Evolutionary conservation across 2,888 invertebrate genomes (phyloP).

Genomic region (Acronicta alni): DNA sequence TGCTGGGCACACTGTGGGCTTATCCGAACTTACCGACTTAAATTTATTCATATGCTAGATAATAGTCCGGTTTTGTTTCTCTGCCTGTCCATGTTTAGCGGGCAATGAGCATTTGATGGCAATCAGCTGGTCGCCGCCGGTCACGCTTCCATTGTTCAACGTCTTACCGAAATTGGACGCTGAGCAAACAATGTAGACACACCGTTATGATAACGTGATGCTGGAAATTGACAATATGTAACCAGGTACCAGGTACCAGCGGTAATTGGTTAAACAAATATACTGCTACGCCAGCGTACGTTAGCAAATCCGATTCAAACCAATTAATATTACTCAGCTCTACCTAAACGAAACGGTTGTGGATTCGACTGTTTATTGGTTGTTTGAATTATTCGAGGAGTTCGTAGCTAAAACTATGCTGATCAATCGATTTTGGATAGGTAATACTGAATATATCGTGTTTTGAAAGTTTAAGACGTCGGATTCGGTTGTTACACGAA

Average conservation of each 20-base stretch:
- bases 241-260: conserved; percentile 25
- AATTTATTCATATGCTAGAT: conserved; percentile 72
- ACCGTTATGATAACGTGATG: conserved; percentile 59
- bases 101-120: conserved; percentile 69
- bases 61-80: conserved; percentile 65
- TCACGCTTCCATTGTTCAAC: conserved; percentile 83
- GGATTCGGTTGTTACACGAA: no score
- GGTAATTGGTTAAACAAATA: conserved; percentile 31
- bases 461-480: no score
- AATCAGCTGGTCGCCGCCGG: conserved; percentile 72
- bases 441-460: no score
- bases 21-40: conserved; percentile 55
- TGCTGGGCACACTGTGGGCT: conserved; percentile 32
- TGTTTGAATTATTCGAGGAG: no score
- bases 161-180: conserved; percentile 74
- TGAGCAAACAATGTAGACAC: conserved; percentile 66
- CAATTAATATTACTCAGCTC: no score
- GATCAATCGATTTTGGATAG: no score
- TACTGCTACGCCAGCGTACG: conserved; percentile 1
- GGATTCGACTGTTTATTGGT: no score
- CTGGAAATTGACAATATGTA: conserved; percentile 62
- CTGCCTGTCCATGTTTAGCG: conserved; percentile 63
- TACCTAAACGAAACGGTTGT: no score
- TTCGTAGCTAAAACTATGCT: no score
- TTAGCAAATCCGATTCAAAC: conserved; percentile 1